phyloP scores from a whole-genome alignment of 1,140 invertebrate species.

The Lucilia sericata region DNA sequence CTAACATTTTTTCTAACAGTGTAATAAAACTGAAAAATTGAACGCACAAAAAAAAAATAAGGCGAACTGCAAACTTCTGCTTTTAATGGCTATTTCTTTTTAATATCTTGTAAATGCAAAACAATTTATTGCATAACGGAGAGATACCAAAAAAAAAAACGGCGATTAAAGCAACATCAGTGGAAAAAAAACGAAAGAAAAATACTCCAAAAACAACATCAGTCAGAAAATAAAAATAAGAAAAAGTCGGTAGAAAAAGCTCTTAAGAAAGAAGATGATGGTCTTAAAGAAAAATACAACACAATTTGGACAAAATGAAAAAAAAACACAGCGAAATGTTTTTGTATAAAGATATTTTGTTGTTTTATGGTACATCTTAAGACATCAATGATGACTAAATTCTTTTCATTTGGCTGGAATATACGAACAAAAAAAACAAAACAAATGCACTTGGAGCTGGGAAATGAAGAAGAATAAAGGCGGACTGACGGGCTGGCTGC shows the following conservation, averaged over 20 bases:
- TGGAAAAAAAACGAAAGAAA: conserved; percentile 17
- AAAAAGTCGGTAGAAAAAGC: conserved; percentile 17
- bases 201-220: background rate
- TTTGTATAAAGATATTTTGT: background rate
- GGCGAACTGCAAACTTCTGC: conserved; percentile 11
- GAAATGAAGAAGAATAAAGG: background rate
- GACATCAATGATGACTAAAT: conserved; percentile 35
- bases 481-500: background rate
- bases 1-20: background rate
- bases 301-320: background rate
- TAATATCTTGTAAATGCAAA: conserved; percentile 44
- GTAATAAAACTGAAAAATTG: background rate
- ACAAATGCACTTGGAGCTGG: conserved; percentile 6
- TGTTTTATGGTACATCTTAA: background rate
- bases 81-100: conserved; percentile 41
- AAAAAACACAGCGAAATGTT: background rate
- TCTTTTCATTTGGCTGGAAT: background rate
- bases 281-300: background rate
- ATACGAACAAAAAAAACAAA: background rate
- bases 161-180: conserved; percentile 36
- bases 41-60: background rate
- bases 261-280: background rate
- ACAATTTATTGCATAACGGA: conserved; percentile 43
- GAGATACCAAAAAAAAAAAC: conserved; percentile 30
- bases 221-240: background rate